Conservation (phyloP, 1,140 invertebrate species). For the Trichonephila clavata region DNA sequence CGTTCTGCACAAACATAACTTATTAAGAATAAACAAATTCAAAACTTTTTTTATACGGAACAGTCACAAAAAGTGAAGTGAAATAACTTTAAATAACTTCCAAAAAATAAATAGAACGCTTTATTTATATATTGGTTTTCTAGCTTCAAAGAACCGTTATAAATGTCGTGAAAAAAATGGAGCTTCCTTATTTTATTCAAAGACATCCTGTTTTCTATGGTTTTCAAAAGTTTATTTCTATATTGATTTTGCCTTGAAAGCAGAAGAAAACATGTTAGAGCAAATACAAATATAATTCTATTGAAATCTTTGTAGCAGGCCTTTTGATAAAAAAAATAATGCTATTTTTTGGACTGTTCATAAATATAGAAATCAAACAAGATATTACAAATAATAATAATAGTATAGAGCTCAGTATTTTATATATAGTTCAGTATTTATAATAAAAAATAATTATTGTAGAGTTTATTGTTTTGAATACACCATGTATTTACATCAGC, state of each 20-base stretch:
- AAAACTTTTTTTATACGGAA: background rate
- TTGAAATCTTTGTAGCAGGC: too few species aligned
- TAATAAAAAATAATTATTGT: too few species aligned
- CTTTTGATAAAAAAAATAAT: too few species aligned
- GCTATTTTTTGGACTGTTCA: too few species aligned
- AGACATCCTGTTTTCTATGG: background rate
- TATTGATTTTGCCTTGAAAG: background rate
- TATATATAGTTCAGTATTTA: too few species aligned
- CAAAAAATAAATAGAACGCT: background rate
- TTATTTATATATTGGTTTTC: background rate
- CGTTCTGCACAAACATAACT: background rate
- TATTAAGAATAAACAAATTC: slow-evolving; percentile 24
- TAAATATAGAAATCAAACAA: too few species aligned
- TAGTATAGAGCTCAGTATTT: too few species aligned
- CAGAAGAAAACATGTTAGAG: too few species aligned
- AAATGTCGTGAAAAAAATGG: background rate
- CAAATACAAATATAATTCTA: too few species aligned
- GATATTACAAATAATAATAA: too few species aligned
- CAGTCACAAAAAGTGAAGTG: background rate
- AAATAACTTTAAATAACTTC: background rate
- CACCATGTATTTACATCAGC: too few species aligned
- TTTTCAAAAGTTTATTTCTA: background rate
- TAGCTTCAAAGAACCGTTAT: background rate
- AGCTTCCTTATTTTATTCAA: background rate
- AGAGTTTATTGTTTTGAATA: too few species aligned